Base-by-base conservation (phyloP, 2,888 invertebrate genomes). In the Pseudeuparius sepicola region DNA sequence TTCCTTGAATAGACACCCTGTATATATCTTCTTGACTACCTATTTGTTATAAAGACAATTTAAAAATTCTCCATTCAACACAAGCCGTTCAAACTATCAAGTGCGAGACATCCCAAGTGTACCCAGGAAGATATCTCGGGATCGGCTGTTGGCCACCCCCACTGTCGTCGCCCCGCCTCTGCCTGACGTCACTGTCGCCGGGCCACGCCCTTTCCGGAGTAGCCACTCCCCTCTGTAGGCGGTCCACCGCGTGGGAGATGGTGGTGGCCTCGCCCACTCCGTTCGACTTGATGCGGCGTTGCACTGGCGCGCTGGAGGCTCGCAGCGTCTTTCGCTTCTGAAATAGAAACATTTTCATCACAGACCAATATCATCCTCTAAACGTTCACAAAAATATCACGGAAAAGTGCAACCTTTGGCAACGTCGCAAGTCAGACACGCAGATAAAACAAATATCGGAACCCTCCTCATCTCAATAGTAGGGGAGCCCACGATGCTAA, bases 251-350 rank as follows among this genome's bases (percentile, higher is more conserved):
- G 52, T 85, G 63, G 52, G 85, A 86, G 47, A 87, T 84, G 31
- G 82, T 84, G 6, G 79, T 75, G 1, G 85, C 75, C 58, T 84
- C 83, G 52, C 78, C 80, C 26, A 83, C 74, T 4, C 85, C 84
- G 52, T 85, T 85, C 10, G 81, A 79, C 61, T 84, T 82, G 32
- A 77, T 73, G 18, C 82, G 73, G 18, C 86, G 73, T 61, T 86
- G 86, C 9, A 70, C 74, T n/a, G 70, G 74, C 49, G 83, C 73
- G 49, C 83, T 73, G 1, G 86, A 79, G 29, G 86, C 83, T 33
- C 89, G 72, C 46, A 90, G 64, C 1, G 81, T 80, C 65, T 89
- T 89, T 34, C 90, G 77, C 69, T 92, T 92, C 92, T 93, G 68
- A 40, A 74, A 51, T 13, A 34, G 29, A 35, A 26, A 6, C 14